Conservation (phyloP, 2,113 vertebrate species). For the Actenoides hombroni region DNA sequence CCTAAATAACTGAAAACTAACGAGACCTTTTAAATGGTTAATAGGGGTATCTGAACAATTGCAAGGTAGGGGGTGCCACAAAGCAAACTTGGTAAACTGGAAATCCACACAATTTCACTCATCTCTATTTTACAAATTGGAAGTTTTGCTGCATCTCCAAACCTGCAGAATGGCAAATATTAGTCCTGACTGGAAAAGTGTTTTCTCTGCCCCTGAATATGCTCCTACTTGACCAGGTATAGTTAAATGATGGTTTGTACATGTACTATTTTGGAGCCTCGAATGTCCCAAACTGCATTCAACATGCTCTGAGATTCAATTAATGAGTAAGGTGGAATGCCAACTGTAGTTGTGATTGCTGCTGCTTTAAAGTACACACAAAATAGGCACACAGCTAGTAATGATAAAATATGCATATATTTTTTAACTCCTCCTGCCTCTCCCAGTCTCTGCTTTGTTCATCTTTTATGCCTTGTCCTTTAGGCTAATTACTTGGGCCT, state of each 20-base stretch:
- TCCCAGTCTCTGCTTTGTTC: background rate
- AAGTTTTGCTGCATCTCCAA: background rate
- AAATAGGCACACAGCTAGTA: background rate
- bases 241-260: background rate
- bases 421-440: background rate
- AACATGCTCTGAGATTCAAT: background rate
- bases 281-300: background rate
- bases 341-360: background rate
- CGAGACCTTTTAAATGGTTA: constrained; percentile 45
- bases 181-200: background rate
- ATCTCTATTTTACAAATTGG: background rate
- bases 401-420: background rate
- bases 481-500: background rate
- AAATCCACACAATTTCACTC: background rate
- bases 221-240: background rate
- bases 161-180: background rate
- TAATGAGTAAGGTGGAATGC: background rate
- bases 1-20: constrained; percentile 48
- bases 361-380: background rate
- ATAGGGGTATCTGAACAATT: constrained; percentile 6
- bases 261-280: background rate
- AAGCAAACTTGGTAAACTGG: constrained; percentile 14
- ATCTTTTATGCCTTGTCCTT: background rate
- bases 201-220: background rate
- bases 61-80: background rate